These are phyloP conservation scores for Stomatorhinus walkeri DNA, from an alignment of 2,797 vertebrate genomes.

Conservation along the genomic window DNA sequence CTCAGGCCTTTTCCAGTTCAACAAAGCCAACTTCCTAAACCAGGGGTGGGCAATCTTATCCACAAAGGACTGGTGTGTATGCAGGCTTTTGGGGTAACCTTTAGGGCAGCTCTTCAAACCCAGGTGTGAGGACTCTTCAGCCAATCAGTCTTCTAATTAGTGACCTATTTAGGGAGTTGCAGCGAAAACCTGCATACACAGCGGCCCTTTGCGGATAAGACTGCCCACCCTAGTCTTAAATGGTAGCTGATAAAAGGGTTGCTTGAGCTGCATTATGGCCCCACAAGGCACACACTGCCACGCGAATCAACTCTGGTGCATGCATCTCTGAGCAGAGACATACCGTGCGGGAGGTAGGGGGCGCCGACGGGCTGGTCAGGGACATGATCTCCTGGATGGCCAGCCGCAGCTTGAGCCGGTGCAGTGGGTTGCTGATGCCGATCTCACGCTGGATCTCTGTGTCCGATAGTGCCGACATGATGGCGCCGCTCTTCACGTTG, in stretches of 20 bases:
- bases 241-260: neutral
- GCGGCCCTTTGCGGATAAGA: too few relatives aligned
- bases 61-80: too few relatives aligned
- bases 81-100: too few relatives aligned
- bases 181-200: too few relatives aligned
- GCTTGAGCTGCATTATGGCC: neutral
- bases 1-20: neutral
- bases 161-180: too few relatives aligned
- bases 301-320: neutral
- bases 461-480: conserved; percentile 94
- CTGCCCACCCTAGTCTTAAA: neutral
- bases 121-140: too few relatives aligned
- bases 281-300: neutral
- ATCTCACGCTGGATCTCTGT: conserved; percentile 96
- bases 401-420: conserved; percentile 85
- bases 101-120: too few relatives aligned
- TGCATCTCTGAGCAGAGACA: conserved; percentile 22
- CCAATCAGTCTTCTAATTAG: too few relatives aligned
- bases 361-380: conserved; percentile 87
- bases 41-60: too few relatives aligned
- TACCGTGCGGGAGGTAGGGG: conserved; percentile 93
- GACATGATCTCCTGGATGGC: conserved; percentile 99
- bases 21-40: neutral
- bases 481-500: conserved; percentile 94
- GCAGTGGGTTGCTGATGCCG: conserved; percentile 91